Percentiles rank a stretch among this genome's conserved stretches.
Conservation (phyloP, 2,113 vertebrate genomes). For the Coracopsis vasa region DNA sequence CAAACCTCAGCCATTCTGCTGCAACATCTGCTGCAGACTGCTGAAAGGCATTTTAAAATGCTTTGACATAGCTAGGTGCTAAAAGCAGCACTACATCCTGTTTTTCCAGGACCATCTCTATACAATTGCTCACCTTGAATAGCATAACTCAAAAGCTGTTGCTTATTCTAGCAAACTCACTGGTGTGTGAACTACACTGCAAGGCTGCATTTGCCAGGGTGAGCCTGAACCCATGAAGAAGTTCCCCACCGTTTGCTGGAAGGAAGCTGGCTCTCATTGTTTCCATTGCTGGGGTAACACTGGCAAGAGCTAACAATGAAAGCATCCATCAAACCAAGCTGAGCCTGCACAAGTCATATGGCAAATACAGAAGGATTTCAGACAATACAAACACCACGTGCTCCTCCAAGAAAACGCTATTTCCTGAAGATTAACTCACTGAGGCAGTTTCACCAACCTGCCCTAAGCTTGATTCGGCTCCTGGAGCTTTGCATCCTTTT, state of each 20-base stretch:
- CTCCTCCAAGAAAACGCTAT: background rate
- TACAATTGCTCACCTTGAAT: background rate
- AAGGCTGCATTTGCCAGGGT: background rate
- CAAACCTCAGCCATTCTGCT: background rate
- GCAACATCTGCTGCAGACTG: background rate
- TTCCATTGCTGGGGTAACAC: background rate
- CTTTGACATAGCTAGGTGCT: background rate
- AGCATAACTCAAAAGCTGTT: background rate
- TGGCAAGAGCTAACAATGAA: background rate
- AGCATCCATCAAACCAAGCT: background rate
- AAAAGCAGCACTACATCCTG: background rate
- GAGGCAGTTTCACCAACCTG: background rate
- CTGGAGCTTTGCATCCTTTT: constrained; percentile 48
- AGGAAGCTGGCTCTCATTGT: background rate
- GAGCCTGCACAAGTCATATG: background rate
- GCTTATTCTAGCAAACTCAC: background rate
- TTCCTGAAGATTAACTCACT: constrained; percentile 33
- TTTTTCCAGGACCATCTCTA: background rate
- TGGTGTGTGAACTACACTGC: background rate
- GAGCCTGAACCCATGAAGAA: background rate
- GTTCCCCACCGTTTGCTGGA: background rate
- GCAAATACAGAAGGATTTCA: background rate
- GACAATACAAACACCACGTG: background rate
- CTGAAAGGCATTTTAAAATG: background rate
- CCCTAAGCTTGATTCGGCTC: constrained; percentile 17